A percentile compares a stretch with the other conserved stretches of the same genome.
These are phyloP conservation scores for Leptodirus hochenwartii DNA, from an alignment of 2,888 invertebrate species.

Conservation along the genomic window DNA sequence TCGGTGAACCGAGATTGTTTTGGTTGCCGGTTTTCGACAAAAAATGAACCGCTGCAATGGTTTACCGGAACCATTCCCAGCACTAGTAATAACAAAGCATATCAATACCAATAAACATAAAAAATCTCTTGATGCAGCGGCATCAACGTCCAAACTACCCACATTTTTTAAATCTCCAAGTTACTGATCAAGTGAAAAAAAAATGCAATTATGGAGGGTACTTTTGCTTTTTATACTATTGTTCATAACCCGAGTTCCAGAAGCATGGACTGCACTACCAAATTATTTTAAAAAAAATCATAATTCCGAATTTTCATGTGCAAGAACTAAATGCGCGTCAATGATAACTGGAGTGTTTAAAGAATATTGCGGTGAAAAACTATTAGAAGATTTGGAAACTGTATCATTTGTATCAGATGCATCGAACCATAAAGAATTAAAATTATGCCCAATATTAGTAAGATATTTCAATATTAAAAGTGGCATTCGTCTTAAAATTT, in stretches of 20 bases:
- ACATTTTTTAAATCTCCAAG: slow-evolving; percentile 7
- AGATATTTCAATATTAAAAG: slow-evolving; percentile 9
- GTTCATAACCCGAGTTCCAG: slow-evolving; percentile 10
- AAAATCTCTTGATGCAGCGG: slow-evolving; percentile 5
- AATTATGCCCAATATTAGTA: slow-evolving; percentile 12
- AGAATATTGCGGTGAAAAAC: slow-evolving; percentile 3
- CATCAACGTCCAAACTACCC: slow-evolving; percentile 3
- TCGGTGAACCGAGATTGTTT: no score
- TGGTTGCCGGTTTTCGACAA: no score
- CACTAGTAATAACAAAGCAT: slow-evolving; percentile 5
- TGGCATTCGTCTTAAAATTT: slow-evolving; percentile 10
- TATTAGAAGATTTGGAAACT: slow-evolving; percentile 6
- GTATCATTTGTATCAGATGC: slow-evolving; percentile 10
- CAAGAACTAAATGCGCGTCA: slow-evolving; percentile 9
- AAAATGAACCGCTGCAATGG: no score
- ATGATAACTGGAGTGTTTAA: slow-evolving; percentile 8
- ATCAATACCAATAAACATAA: slow-evolving; percentile 6
- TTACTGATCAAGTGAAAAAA: slow-evolving; percentile 7
- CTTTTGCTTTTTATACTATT: slow-evolving; percentile 8
- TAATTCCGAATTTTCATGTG: slow-evolving; percentile 9
- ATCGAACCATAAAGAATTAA: slow-evolving; percentile 13
- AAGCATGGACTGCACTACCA: slow-evolving; percentile 9
- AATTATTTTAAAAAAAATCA: slow-evolving; percentile 10
- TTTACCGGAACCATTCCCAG: no score
- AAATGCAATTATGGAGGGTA: slow-evolving; percentile 6